A percentile compares a stretch with the other conserved stretches of the same genome.
Evolutionary conservation across 2,888 invertebrate genomes (phyloP).

Genomic region (Bombyx huttoni): DNA sequence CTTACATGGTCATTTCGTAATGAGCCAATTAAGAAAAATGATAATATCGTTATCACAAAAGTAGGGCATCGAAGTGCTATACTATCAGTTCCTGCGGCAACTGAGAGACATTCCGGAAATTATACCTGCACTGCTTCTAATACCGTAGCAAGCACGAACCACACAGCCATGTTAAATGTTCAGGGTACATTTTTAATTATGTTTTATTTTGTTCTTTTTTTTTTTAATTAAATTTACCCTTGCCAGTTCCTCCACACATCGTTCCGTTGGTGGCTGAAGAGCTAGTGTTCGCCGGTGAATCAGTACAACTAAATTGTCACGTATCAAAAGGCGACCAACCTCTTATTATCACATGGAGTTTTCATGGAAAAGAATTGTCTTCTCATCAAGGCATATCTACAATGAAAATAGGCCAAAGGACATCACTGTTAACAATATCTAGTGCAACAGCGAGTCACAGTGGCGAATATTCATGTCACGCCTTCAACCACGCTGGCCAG

Average conservation of each 20-base stretch:
- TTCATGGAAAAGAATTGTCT: constrained; percentile 74
- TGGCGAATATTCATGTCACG: constrained; percentile 80
- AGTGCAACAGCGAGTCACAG: constrained; percentile 76
- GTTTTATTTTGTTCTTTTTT: constrained; percentile 23
- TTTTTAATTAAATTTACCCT: constrained; percentile 29
- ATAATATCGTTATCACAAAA: constrained; percentile 66
- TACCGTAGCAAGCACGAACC: constrained; percentile 75
- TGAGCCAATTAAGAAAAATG: constrained; percentile 46
- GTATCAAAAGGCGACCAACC: constrained; percentile 79
- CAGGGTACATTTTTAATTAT: constrained; percentile 70
- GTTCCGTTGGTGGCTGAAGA: constrained; percentile 75
- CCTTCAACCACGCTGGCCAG: constrained; percentile 76
- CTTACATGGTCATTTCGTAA: constrained; percentile 80
- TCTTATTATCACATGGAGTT: constrained; percentile 81
- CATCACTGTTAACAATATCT: constrained; percentile 77
- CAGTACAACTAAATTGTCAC: constrained; percentile 75
- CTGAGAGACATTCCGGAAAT: constrained; percentile 79
- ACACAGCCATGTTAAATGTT: constrained; percentile 75
- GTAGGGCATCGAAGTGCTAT: constrained; percentile 75
- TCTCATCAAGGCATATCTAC: constrained; percentile 70
- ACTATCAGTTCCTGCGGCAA: constrained; percentile 76
- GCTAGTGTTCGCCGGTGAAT: constrained; percentile 76
- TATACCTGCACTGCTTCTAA: constrained; percentile 84
- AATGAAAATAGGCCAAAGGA: constrained; percentile 74
- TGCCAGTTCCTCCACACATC: constrained; percentile 75